Evolutionary conservation across 2,797 vertebrate genomes (phyloP).

Genomic region (Nothura maculosa): DNA sequence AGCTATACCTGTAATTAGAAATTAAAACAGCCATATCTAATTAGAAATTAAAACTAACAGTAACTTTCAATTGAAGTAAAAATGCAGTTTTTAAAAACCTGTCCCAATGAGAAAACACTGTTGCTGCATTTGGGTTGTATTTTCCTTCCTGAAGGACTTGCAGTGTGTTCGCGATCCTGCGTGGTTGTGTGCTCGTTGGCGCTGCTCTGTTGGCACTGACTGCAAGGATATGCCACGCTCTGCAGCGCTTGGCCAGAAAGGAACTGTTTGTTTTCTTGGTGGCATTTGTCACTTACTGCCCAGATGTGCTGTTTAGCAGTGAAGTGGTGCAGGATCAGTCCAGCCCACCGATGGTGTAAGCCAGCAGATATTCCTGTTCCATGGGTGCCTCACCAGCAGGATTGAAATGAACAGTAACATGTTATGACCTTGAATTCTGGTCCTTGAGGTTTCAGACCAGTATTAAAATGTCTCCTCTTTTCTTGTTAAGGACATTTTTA

Average conservation of each 20-base stretch:
- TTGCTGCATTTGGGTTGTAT: background rate
- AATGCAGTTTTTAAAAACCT: background rate
- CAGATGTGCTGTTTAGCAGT: background rate
- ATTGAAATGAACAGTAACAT: background rate
- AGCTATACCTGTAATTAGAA: background rate
- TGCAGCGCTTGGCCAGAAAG: background rate
- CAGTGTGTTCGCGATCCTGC: fast-evolving
- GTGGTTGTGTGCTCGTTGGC: background rate
- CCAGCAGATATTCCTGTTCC: background rate
- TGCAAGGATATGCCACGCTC: fast-evolving
- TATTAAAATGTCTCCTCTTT: background rate
- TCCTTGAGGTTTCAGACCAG: conserved; percentile 4
- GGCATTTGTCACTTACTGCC: conserved; percentile 8
- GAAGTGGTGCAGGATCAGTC: background rate
- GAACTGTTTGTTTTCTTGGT: background rate
- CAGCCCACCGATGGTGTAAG: background rate
- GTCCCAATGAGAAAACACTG: background rate
- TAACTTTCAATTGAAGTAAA: background rate
- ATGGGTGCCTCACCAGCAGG: background rate
- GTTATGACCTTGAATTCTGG: background rate
- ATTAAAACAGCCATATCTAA: background rate
- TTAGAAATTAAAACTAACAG: background rate
- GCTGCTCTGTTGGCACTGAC: background rate
- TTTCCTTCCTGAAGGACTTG: background rate
- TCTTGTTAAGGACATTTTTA: background rate